A percentile compares a stretch with the other conserved stretches of the same genome.
Evolutionary conservation across 2,113 vertebrate genomes (phyloP).

Genomic region (Pelvicachromis taeniatus): DNA sequence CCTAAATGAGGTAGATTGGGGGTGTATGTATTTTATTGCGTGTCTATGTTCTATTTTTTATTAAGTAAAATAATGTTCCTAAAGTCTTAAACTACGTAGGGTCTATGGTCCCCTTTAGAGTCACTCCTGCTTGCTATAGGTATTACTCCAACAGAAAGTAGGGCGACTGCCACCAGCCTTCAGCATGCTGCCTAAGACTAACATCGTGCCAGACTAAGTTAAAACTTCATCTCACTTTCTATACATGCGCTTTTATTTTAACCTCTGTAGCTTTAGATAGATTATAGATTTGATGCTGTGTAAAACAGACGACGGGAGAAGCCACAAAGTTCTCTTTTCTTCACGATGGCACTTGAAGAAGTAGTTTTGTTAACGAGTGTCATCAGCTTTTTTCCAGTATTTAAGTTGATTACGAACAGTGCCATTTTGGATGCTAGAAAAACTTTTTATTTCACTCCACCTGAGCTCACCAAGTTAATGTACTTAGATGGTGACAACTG

Average conservation of each 20-base stretch:
- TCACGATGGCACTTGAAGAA: background rate
- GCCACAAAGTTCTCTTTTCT: background rate
- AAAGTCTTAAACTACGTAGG: background rate
- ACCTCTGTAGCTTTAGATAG: background rate
- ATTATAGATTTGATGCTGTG: background rate
- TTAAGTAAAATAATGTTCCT: background rate
- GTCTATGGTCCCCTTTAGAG: background rate
- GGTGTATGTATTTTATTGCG: background rate
- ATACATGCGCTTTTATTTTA: background rate
- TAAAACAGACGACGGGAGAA: background rate
- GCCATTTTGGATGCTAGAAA: background rate
- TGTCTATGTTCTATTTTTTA: background rate
- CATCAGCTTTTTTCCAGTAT: background rate
- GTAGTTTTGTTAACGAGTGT: background rate
- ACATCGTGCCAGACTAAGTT: background rate
- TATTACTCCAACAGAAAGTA: background rate
- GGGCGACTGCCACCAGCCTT: background rate
- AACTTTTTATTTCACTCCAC: background rate
- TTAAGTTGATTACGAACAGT: background rate
- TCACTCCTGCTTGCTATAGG: background rate
- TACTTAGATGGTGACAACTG: background rate
- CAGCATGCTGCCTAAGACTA: background rate
- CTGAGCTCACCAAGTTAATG: background rate
- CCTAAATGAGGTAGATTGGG: background rate
- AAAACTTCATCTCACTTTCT: background rate